Conservation (phyloP, 92 coral and sea anemone genomes). For the Umimayanthus chanpuru region DNA sequence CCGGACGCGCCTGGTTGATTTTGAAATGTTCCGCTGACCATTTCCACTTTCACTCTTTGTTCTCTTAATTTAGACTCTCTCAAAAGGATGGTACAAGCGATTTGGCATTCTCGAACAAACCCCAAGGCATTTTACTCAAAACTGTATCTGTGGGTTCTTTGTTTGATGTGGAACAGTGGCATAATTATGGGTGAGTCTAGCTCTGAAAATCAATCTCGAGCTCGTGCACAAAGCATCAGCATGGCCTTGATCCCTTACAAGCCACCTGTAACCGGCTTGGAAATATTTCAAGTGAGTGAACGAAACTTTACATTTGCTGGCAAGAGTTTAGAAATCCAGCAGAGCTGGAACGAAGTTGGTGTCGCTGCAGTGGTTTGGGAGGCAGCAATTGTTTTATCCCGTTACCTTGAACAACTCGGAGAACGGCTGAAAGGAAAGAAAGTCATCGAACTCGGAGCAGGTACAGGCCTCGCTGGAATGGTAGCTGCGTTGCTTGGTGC, state of each 20-base stretch:
- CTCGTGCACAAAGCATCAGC: constrained; percentile 25
- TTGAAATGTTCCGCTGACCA: constrained; percentile 1
- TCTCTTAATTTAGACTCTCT: background rate
- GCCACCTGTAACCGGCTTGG: constrained; percentile 68
- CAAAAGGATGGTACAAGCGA: background rate
- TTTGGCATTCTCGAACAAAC: background rate
- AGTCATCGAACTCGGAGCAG: constrained; percentile 95
- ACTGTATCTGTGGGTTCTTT: constrained; percentile 5
- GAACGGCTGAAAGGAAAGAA: constrained; percentile 60
- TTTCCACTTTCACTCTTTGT: background rate
- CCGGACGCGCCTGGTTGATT: constrained; percentile 27
- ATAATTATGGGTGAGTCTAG: constrained; percentile 20
- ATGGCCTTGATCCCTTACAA: constrained; percentile 87
- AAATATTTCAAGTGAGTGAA: constrained; percentile 67
- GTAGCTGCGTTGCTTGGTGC: constrained; percentile 92
- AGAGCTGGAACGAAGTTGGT: constrained; percentile 92
- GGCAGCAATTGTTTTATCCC: constrained; percentile 88
- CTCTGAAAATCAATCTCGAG: background rate
- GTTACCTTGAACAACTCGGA: constrained; percentile 74
- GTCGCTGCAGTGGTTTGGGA: constrained; percentile 99
- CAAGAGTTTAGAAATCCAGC: constrained; percentile 70
- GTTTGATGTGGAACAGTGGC: background rate
- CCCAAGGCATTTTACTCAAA: background rate
- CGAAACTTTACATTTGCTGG: constrained; percentile 86
- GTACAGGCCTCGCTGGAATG: constrained; percentile 92